Evolutionary conservation across 2,113 vertebrate genomes (phyloP), one percentile per base, ranked within the genome.

Genomic region (Baryphthengus martii): DNA sequence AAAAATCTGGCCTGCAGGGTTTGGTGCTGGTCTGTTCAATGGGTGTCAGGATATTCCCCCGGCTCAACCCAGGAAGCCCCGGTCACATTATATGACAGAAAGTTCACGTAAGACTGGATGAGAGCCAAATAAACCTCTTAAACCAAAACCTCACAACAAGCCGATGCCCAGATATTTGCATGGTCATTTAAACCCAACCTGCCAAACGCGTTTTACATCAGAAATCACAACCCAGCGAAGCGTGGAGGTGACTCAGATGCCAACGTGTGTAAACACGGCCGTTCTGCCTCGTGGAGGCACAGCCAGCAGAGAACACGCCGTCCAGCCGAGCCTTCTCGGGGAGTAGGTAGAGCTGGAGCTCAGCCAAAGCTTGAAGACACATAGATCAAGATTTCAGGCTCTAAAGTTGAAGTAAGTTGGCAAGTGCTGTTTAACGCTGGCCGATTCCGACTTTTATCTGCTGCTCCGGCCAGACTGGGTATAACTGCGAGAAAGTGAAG

Each of bases 301-400:
- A 24, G 18, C 72, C 61, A n/a, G 4, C 15, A 6, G 13, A 53
- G 45, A 12, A 80, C 47, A 33, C 0, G 4, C 20, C 0, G 2
- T 52, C 33, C 9, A 2, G 17, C 56, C 29, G 10, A 72, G 31
- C 70, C 72, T 68, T 45, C 50, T 3, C 44, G 74, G 71, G 73
- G 5, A 72, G 71, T 9, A 81, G 84, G 58, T 19, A 26, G 42
- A 76, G 56, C 65, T 59, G 79, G n/a, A 29, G 8, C 71, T 68
- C 66, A 73, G 77, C 73, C 81, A 53, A 6, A 62, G 65, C 42
- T 63, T 24, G 39, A 47, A 19, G 52, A 74, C n/a, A 37, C 62
- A 59, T 3, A 40, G 47, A 16, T 31, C 39, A 20, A 47, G 74
- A 63, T 40, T n/a, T 77, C 91, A 85, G 56, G 29, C 20, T 49